Evolutionary conservation across 2,888 invertebrate species (phyloP).

Genomic region (Leptopilina syphax): DNA sequence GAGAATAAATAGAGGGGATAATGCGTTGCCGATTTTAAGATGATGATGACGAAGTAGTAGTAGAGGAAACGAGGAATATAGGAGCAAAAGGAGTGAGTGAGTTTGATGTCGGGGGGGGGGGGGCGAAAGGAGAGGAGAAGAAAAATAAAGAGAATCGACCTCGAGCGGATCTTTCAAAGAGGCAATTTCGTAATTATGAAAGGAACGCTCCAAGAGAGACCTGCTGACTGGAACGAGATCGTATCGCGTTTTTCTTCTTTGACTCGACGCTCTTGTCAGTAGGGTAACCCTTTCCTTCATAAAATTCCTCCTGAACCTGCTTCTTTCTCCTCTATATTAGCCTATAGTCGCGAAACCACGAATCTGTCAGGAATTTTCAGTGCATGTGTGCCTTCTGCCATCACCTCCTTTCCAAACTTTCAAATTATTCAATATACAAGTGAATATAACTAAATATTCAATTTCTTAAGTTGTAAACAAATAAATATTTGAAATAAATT

Average conservation of each 20-base stretch:
- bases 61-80: slow-evolving; percentile 50
- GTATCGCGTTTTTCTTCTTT: slow-evolving; percentile 63
- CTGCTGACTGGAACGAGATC: slow-evolving; percentile 71
- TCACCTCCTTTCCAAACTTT: too few species aligned
- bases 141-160: slow-evolving; percentile 61
- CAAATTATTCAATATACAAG: too few species aligned
- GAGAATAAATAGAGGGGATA: slow-evolving; percentile 54
- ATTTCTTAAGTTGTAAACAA: too few species aligned
- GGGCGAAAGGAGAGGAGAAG: slow-evolving; percentile 44
- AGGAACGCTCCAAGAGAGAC: slow-evolving; percentile 63
- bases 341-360: slow-evolving; percentile 51
- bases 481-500: too few species aligned
- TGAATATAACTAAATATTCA: too few species aligned
- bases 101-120: slow-evolving; percentile 46
- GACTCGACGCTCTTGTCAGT: slow-evolving; percentile 55
- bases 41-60: slow-evolving; percentile 58
- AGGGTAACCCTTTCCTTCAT: slow-evolving; percentile 55
- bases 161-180: slow-evolving; percentile 73
- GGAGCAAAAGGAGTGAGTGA: slow-evolving; percentile 37
- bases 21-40: slow-evolving; percentile 64
- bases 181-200: slow-evolving; percentile 75
- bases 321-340: slow-evolving; percentile 43
- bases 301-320: slow-evolving; percentile 53
- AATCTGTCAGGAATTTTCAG: slow-evolving; percentile 31
- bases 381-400: background rate